phyloP scores from a whole-genome alignment of 2,888 invertebrate species.

The Dryadula phaetusa region DNA sequence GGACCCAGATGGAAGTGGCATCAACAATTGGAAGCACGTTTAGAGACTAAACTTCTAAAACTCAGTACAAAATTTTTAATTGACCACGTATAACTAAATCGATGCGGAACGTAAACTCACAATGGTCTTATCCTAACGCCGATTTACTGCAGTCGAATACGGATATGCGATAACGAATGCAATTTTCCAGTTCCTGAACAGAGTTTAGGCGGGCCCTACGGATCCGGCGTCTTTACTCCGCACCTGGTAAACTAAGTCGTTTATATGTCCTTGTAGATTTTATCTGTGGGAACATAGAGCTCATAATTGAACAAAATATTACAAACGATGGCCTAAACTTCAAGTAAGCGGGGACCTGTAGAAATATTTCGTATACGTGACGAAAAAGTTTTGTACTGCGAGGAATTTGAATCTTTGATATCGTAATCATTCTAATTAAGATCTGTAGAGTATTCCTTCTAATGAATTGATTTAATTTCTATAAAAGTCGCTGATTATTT shows the following conservation, averaged over 20 bases:
- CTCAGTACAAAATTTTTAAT: constrained; percentile 25
- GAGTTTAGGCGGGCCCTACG: constrained; percentile 73
- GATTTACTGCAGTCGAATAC: constrained; percentile 56
- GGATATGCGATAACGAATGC: constrained; percentile 83
- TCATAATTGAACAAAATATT: constrained; percentile 19
- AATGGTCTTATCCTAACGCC: constrained; percentile 43
- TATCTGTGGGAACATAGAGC: constrained; percentile 24
- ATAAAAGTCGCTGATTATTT: background rate
- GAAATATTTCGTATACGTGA: constrained; percentile 42
- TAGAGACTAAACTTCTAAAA: constrained; percentile 6
- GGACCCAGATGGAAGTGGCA: background rate
- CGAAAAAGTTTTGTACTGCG: constrained; percentile 36
- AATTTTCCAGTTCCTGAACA: constrained; percentile 81
- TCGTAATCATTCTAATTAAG: constrained; percentile 33
- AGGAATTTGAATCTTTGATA: constrained; percentile 33
- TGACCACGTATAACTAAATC: constrained; percentile 40
- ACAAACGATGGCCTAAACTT: constrained; percentile 16
- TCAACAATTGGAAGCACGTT: background rate
- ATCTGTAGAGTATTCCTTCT: constrained; percentile 7
- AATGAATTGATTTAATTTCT: constrained; percentile 13
- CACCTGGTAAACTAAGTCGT: constrained; percentile 53
- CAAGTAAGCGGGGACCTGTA: constrained; percentile 22
- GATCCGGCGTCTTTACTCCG: constrained; percentile 60
- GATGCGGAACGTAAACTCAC: constrained; percentile 43
- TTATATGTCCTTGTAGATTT: constrained; percentile 25